These are phyloP conservation scores for Uropetala carovei DNA, from an alignment of 2,888 invertebrate species.

Conservation along the genomic window DNA sequence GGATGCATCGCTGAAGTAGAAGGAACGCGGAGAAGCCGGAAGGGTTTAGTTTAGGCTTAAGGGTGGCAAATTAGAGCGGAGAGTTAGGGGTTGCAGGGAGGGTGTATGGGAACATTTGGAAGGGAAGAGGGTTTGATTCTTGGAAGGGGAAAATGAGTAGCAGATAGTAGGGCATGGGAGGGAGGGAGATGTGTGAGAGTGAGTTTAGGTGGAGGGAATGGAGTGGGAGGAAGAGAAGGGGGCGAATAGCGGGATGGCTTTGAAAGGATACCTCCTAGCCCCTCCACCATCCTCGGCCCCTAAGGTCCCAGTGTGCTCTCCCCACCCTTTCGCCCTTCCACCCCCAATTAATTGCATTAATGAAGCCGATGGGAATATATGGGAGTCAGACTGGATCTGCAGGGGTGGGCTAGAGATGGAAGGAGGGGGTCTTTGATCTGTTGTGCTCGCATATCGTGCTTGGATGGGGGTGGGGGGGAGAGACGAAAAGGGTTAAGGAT, in stretches of 20 bases:
- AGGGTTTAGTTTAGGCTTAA: slow-evolving; percentile 1
- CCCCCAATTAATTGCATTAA: background rate
- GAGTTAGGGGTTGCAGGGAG: background rate
- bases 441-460: background rate
- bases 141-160: background rate
- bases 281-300: background rate
- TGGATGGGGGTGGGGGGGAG: background rate
- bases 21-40: background rate
- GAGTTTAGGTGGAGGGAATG: background rate
- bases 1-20: background rate
- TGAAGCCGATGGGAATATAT: background rate
- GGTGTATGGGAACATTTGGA: background rate
- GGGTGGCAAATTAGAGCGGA: background rate
- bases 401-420: background rate
- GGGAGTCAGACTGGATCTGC: background rate
- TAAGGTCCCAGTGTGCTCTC: background rate
- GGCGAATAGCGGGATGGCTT: background rate
- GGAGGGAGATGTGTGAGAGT: background rate
- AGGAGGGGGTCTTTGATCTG: background rate
- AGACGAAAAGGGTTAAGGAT: background rate
- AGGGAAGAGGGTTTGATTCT: background rate
- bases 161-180: background rate
- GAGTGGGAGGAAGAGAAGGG: background rate
- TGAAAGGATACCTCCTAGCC: background rate
- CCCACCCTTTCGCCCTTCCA: background rate